Conservation (phyloP, 2,113 vertebrate species). For the Ranitomeya variabilis region DNA sequence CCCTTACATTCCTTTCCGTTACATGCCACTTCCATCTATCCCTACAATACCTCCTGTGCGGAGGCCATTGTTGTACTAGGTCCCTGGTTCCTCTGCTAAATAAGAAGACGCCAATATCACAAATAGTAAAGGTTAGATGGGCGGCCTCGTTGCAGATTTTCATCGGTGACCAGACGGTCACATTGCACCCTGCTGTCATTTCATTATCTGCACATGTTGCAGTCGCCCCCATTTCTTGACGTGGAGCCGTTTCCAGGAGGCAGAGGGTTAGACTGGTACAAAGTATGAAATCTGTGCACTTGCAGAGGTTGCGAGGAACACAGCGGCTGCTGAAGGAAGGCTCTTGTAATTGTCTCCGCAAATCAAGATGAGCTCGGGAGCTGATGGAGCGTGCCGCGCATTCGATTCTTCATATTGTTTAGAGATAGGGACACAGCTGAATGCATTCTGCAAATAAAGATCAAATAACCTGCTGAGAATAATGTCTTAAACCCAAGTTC, state of each 20-base stretch:
- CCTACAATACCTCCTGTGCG: too few species aligned
- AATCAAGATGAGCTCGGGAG: slow-evolving; percentile 71
- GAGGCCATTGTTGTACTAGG: too few species aligned
- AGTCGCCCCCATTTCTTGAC: neutral
- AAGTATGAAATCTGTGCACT: slow-evolving; percentile 24
- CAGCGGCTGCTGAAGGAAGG: slow-evolving; percentile 55
- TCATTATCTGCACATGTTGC: neutral
- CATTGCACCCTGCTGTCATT: neutral
- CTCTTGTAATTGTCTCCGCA: slow-evolving; percentile 66
- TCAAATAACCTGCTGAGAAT: slow-evolving; percentile 78
- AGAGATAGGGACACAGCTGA: slow-evolving; percentile 75
- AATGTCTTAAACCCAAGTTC: slow-evolving; percentile 76
- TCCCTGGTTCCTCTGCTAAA: too few species aligned
- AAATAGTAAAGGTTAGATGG: too few species aligned
- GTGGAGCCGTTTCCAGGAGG: neutral
- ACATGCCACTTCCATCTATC: too few species aligned
- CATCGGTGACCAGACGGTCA: neutral
- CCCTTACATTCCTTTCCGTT: too few species aligned
- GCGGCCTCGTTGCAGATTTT: too few species aligned
- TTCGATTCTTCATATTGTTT: slow-evolving; percentile 79
- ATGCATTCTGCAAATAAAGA: slow-evolving; percentile 79
- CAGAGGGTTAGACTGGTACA: slow-evolving; percentile 8
- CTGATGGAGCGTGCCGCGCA: slow-evolving; percentile 69
- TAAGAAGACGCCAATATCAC: too few species aligned
- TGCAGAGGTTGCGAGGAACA: slow-evolving; percentile 40